A percentile compares a stretch with the other conserved stretches of the same genome.
Evolutionary conservation across 1,140 invertebrate species (phyloP).

Genomic region (Heliconius congener): DNA sequence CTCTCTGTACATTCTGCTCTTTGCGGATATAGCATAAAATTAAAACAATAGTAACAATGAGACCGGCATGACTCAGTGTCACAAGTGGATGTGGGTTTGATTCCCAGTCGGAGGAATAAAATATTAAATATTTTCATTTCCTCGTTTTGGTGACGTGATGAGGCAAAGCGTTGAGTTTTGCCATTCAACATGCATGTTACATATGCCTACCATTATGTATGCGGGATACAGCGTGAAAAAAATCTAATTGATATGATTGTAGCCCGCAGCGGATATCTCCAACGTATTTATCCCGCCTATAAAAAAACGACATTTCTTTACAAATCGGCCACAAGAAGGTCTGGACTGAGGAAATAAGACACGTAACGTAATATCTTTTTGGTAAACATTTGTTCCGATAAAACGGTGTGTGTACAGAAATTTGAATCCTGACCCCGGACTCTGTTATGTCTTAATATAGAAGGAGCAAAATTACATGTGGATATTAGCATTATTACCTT

Average conservation of each 20-base stretch:
- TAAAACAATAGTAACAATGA: too few relatives aligned
- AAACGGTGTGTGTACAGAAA: conserved; percentile 15
- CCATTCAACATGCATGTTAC: too few relatives aligned
- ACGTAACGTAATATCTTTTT: conserved; percentile 15
- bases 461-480: neutral
- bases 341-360: conserved; percentile 17
- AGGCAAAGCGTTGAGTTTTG: too few relatives aligned
- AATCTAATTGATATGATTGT: neutral
- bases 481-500: neutral
- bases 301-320: neutral
- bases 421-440: conserved; percentile 18
- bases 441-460: neutral
- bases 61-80: too few relatives aligned
- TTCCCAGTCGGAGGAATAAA: too few relatives aligned
- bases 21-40: too few relatives aligned
- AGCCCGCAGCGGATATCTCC: neutral
- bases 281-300: neutral
- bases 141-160: too few relatives aligned
- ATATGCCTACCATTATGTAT: too few relatives aligned
- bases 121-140: too few relatives aligned
- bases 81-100: too few relatives aligned
- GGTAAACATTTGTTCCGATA: conserved; percentile 23
- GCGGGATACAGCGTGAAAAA: too few relatives aligned
- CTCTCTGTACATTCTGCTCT: too few relatives aligned
- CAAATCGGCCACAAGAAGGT: neutral